Evolutionary conservation across 2,113 vertebrate species (phyloP), one percentile per base, ranked within the genome.

Genomic region (Calyptomena viridis): DNA sequence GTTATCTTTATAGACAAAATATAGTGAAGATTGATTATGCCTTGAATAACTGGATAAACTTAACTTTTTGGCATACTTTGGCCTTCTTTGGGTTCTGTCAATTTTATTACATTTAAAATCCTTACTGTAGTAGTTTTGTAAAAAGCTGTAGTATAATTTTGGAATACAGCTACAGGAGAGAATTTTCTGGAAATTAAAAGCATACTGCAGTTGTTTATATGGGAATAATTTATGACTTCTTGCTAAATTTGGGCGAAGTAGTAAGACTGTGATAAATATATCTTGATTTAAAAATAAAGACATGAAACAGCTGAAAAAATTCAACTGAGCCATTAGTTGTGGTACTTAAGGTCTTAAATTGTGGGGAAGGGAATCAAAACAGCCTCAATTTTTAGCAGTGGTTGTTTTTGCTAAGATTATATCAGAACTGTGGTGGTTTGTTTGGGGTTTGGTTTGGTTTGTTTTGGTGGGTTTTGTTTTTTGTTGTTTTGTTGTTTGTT

Each of bases 141-240:
- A 85, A 87, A 94, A 60, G 23, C n/a, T 53, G 23, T 63, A n/a
- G 24, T 46, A 52, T 85, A 20, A 25, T 87, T 95, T 91, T 69
- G 46, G 14, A 85, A 47, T 69, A 49, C 6, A 55, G 14, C 49
- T 82, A 42, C 52, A 91, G 64, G 72, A 84, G 17, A 62, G 44
- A 89, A 39, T 78, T 95, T 84, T 93, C 91, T 92, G 71, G 83
- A 94, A 95, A 93, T 95, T 71, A 62, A 80, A 94, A 94, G 37
- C 87, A 76, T 62, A 73, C 44, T 63, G 37, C 46, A n/a, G 16
- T 86, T 91, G 50, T 88, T 93, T 89, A 74, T 86, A 44, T 71
- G 31, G 58, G 40, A 87, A 86, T 71, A 75, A 78, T 93, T 93
- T 94, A 60, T 93, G 53, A 86, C 40, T 83, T 90, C 37, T 79